These are phyloP conservation scores for Poecile montanus DNA, from an alignment of 2,797 vertebrate genomes.

Conservation along the genomic window DNA sequence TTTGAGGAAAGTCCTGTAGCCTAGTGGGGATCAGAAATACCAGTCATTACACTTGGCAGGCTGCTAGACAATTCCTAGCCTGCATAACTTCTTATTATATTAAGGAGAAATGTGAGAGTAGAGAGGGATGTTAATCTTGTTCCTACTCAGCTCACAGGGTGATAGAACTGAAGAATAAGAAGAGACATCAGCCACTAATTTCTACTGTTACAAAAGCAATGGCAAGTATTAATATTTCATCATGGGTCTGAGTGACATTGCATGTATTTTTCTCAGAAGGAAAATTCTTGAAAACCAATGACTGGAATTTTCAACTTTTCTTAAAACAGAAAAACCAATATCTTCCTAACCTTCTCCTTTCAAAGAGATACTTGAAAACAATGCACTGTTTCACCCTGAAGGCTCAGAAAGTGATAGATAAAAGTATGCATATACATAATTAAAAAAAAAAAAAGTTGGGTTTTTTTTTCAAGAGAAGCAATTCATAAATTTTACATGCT, in stretches of 20 bases:
- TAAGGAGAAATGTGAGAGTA: not conserved
- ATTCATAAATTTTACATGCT: not conserved
- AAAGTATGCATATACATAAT: not conserved
- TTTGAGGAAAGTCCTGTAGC: not conserved
- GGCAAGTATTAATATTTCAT: not conserved
- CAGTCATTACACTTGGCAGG: not conserved
- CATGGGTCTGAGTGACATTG: not conserved
- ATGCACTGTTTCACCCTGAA: not conserved
- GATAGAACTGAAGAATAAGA: not conserved
- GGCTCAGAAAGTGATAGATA: not conserved
- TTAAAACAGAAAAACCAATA: not conserved
- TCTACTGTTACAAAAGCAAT: not conserved
- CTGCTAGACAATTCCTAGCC: not conserved
- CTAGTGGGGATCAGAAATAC: not conserved
- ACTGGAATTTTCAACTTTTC: not conserved
- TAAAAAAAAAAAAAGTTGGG: not conserved
- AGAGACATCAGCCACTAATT: not conserved
- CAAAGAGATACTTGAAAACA: not conserved
- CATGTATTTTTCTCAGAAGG: not conserved
- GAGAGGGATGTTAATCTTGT: not conserved
- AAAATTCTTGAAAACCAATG: not conserved
- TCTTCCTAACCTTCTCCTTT: not conserved
- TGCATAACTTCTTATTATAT: not conserved
- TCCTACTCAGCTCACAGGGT: not conserved
- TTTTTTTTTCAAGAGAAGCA: accelerated